phyloP scores from a whole-genome alignment of 2,888 invertebrate species.

The Oligia latruncula region DNA sequence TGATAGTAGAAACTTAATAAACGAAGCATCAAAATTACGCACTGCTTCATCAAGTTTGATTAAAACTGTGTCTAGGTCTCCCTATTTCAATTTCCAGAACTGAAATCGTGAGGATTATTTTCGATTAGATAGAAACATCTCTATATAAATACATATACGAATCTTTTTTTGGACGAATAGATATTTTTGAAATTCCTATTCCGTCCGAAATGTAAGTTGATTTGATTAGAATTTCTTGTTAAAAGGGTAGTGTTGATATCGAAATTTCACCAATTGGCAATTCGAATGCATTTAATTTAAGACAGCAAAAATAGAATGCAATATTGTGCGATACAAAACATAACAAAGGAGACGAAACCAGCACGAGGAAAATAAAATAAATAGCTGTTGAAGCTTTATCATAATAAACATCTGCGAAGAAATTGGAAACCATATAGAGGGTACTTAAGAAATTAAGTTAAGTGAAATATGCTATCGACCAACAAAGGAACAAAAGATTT shows the following conservation, averaged over 20 bases:
- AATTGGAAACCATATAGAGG: constrained; percentile 74
- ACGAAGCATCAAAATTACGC: constrained; percentile 10
- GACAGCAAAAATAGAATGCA: neutral
- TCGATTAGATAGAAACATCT: neutral
- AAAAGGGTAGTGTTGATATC: neutral
- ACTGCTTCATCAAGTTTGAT: neutral
- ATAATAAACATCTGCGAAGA: constrained; percentile 66
- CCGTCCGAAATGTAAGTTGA: neutral
- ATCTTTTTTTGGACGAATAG: neutral
- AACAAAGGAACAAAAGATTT: constrained; percentile 78
- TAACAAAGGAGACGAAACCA: constrained; percentile 10
- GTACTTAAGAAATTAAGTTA: constrained; percentile 77
- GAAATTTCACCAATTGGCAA: neutral
- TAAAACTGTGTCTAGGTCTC: neutral
- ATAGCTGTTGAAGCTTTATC: constrained; percentile 54
- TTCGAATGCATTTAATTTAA: constrained; percentile 5
- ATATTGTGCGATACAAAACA: neutral
- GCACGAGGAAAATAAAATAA: constrained; percentile 7
- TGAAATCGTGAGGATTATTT: neutral
- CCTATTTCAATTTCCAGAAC: neutral
- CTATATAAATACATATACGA: neutral
- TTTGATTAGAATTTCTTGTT: neutral
- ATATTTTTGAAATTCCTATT: no score
- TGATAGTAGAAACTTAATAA: constrained; percentile 8
- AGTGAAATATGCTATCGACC: constrained; percentile 62